Base-by-base conservation (phyloP, 2,888 invertebrate species). In the Diarsia dahlii region DNA sequence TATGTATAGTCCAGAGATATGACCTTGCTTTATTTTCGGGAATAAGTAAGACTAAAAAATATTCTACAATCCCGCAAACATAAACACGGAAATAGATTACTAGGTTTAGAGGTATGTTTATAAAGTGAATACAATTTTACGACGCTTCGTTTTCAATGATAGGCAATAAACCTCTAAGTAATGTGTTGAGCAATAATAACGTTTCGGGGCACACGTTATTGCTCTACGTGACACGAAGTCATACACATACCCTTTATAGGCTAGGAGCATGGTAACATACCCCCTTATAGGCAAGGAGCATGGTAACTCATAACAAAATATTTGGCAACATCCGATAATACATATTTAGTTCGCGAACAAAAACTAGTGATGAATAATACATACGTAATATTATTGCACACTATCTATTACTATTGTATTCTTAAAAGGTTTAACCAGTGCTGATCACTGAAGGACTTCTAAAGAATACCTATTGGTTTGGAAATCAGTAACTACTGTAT, bases 331-430 rank as follows among this genome's bases (percentile, higher is more conserved):
- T 74, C 74, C 76, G 70, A 83, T 68, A 52, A 69, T 52, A 52
- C 9, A 70, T 23, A 23, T 80, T 69, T 74, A 60, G 71, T 67
- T 78, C 72, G 72, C 76, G 52, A 66, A 81, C 79, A 74, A 65
- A 63, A 71, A 81, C 54, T 67, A 65, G 68, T 72, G 63, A 81
- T 87, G 79, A 86, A 86, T 86, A 79, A 79, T 78, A 58, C 28
- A 64, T 62, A 58, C 9, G 0, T 79, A 62, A 63, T 63, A 15
- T 67, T 80, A 34, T 39, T 39, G 39, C 39, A 39, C 39, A 39
- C 39, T 39, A 39, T 39, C 13, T 34, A 56, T 54, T 45, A 66
- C 60, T 39, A 68, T 64, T 80, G 67, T 80, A 68, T 20, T 60
- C 82, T 67, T 60, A 63, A 84, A 54, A 23, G 45, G 71, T 54